phyloP scores from a whole-genome alignment of 2,797 vertebrate species.

The Hypotaenidia philippensis region DNA sequence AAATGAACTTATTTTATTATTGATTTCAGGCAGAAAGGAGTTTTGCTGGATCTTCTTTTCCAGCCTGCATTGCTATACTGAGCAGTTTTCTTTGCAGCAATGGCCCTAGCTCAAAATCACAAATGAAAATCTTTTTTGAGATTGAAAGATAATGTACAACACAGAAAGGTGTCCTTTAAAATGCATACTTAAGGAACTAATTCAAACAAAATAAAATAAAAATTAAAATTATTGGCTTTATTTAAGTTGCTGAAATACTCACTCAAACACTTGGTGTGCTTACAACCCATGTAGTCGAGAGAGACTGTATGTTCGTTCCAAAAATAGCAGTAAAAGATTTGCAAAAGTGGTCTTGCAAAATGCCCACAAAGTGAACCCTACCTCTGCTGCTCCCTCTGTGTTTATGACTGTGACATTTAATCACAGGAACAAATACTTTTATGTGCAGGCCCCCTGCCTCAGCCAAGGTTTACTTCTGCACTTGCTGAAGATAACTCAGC shows the following conservation, averaged over 20 bases:
- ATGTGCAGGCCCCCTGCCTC: not conserved
- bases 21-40: constrained; percentile 59
- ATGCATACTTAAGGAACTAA: not conserved
- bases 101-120: not conserved
- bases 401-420: not conserved
- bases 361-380: not conserved
- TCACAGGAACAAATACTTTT: not conserved
- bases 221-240: not conserved
- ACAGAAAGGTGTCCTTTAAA: not conserved
- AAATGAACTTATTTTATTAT: constrained; percentile 79
- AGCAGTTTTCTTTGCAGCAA: not conserved
- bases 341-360: not conserved
- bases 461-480: not conserved
- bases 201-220: not conserved
- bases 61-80: not conserved
- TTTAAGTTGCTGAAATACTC: not conserved
- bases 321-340: not conserved
- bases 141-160: not conserved
- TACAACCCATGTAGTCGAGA: not conserved
- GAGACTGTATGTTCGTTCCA: not conserved
- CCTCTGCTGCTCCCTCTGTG: not conserved
- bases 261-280: not conserved
- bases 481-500: not conserved
- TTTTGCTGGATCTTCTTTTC: constrained; percentile 44
- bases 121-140: constrained; percentile 14